Percentiles rank a stretch among this genome's conserved stretches.
phyloP scores from a whole-genome alignment of 2,888 invertebrate species.

The Agrilus cyanescens region DNA sequence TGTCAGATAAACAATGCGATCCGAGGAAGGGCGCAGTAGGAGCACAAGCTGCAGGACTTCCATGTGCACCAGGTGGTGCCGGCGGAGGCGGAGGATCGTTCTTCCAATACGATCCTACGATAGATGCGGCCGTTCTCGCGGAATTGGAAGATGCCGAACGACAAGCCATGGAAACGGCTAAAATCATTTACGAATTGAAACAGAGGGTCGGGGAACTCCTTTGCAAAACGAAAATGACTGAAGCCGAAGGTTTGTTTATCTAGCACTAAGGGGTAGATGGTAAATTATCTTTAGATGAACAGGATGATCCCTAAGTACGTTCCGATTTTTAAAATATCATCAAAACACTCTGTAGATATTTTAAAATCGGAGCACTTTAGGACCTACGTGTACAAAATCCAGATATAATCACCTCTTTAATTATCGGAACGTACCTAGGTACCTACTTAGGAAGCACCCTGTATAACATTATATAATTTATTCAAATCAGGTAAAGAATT shows the following conservation, averaged over 20 bases:
- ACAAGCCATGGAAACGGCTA: slow-evolving; percentile 37
- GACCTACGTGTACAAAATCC: no score
- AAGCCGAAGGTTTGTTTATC: slow-evolving; percentile 40
- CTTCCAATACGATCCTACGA: slow-evolving; percentile 10
- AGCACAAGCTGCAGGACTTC: background rate
- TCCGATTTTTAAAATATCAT: no score
- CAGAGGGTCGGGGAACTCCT: slow-evolving; percentile 30
- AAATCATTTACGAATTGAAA: slow-evolving; percentile 35
- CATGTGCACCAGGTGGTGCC: slow-evolving; percentile 1
- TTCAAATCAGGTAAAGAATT: slow-evolving; percentile 23
- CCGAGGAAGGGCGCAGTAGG: background rate
- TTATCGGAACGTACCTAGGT: no score
- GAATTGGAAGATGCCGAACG: slow-evolving; percentile 39
- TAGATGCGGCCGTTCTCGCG: slow-evolving; percentile 28
- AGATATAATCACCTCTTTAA: no score
- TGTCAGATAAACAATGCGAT: slow-evolving; percentile 3
- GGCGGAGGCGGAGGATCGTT: slow-evolving; percentile 15
- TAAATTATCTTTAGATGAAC: no score
- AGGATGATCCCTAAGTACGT: no score
- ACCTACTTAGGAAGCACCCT: no score
- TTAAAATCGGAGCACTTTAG: no score
- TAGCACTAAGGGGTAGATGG: no score
- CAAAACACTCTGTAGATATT: no score
- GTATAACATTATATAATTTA: no score
- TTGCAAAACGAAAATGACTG: slow-evolving; percentile 42